phyloP scores from a whole-genome alignment of 1,140 invertebrate genomes.

The Panagrolaimus sp. region DNA sequence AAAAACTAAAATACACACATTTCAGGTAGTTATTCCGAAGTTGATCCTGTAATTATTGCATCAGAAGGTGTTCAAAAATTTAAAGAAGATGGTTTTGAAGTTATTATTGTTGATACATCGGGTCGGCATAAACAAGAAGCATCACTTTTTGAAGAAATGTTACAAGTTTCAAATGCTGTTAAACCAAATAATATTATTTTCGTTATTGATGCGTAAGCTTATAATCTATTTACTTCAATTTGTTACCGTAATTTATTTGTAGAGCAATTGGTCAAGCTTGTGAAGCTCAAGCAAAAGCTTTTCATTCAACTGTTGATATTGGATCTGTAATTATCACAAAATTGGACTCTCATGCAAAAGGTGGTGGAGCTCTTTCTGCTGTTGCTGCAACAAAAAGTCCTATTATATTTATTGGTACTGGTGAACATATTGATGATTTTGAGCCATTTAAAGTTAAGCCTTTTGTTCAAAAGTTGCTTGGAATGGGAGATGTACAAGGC shows the following conservation, averaged over 20 bases:
- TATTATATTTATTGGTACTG: slow-evolving; percentile 98
- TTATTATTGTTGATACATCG: slow-evolving; percentile 98
- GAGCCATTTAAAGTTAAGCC: slow-evolving; percentile 99
- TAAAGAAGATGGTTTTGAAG: slow-evolving; percentile 96
- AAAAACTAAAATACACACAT: too few relatives aligned
- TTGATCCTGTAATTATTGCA: slow-evolving; percentile 98
- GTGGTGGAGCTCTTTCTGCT: slow-evolving; percentile 94
- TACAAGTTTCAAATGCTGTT: slow-evolving; percentile 92
- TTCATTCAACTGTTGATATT: slow-evolving; percentile 97
- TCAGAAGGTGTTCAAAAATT: slow-evolving; percentile 99
- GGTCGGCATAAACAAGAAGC: slow-evolving; percentile 99
- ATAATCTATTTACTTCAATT: too few relatives aligned
- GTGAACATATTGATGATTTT: slow-evolving; percentile 98
- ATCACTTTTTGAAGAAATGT: slow-evolving; percentile 99
- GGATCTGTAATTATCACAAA: slow-evolving; percentile 99
- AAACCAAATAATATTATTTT: slow-evolving; percentile 94
- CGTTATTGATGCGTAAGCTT: slow-evolving; percentile 90
- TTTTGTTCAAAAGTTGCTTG: slow-evolving; percentile 90
- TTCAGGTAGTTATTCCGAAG: slow-evolving; percentile 99
- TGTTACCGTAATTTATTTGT: too few relatives aligned
- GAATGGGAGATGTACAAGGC: slow-evolving; percentile 99
- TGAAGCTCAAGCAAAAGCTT: slow-evolving; percentile 90
- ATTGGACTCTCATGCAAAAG: slow-evolving; percentile 97
- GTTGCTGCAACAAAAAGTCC: slow-evolving; percentile 98
- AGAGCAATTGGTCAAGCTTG: slow-evolving; percentile 76